Evolutionary conservation across 2,797 vertebrate genomes (phyloP), one percentile per base, ranked within the genome.

Genomic region (Arremon aurantiirostris): DNA sequence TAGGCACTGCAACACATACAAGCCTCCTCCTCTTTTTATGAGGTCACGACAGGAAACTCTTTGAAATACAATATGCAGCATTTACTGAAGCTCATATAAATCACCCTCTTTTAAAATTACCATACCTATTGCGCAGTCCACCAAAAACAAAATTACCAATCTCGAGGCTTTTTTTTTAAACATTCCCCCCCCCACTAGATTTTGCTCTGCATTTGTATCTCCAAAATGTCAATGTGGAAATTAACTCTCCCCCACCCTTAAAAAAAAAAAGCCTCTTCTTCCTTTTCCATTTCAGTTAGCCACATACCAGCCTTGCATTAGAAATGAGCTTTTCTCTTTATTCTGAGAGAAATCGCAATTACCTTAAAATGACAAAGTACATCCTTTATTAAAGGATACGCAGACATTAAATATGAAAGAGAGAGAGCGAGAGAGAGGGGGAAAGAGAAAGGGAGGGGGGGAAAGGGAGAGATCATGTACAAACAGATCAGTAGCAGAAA

Each of bases 21-120:
- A 98, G 98, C 98, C 98, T 98, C 98, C 98, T 98, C 98, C 98
- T 98, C 98, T 98, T 98, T 98, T 98, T 98, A 98, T 98, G 98
- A 98, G 98, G 98, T 98, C 98, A 98, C 98, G 98, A 98, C 98
- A 98, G 98, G 98, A 98, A 98, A 98, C 98, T 98, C 98, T 98
- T 98, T 97, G 98, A 98, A 98, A 98, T 98, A 98, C 97, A 98
- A 97, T 98, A 98, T 98, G 98, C 98, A 98, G 98, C 98, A 97
- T 98, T 98, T 98, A 99, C 98, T 98, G 98, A 98, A 98, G 98
- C 97, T 98, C 97, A 98, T 97, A 98, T 98, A 98, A 97, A 98
- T 98, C 98, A 98, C 97, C 97, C 97, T 97, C 95, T 97, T 97
- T 97, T 97, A 97, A 96, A 94, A 97, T 97, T 98, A 97, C 98